Evolutionary conservation across 2,797 vertebrate species (phyloP), one percentile per base, ranked within the genome.

Genomic region (Orientallactaga sibirica): DNA sequence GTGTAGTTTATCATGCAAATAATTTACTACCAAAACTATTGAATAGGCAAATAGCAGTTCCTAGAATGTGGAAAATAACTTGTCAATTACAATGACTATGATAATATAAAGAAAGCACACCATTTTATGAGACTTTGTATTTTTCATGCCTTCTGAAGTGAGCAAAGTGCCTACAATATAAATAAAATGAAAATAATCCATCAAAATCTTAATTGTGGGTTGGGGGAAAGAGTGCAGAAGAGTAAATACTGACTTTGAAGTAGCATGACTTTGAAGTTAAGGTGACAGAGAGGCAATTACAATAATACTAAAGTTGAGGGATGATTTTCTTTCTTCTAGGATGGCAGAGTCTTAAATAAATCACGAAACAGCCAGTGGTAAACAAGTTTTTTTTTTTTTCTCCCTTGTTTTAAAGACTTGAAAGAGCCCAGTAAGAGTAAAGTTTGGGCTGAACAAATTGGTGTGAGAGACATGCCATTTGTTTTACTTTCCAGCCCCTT

Each of bases 181-280:
- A 96, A 58, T 11, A 68, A 92, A 27, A 29, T 75, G 33, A 94
- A 90, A 79, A 87, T 55, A 96, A 61, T 62, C n/a, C 7, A 88
- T 25, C 58, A 25, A 62, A 71, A 73, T 77, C 24, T 91, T 76
- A 94, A 80, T 64, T 92, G 52, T 68, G 64, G 5, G 5, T 43
- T 82, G 55, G 37, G 33, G 9, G 78, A 37, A 48, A 86, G 83
- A 27, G 7, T 5, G 67, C 25, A 16, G 48, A 87, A 83, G 7
- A 24, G 15, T 68, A 68, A 88, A 71, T 52, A 66, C 15, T 41
- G 62, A 71, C 76, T 82, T 71, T 64, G 75, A 89, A 86, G n/a
- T 62, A 78, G 18, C 10, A 37, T 85, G 55, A 33, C 67, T 95
- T 94, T 94, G 77, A 93, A 88, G 68, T 77, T 52, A 80, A 88